Evolutionary conservation across 2,888 invertebrate genomes (phyloP).

Genomic region (Synergus itoensis): DNA sequence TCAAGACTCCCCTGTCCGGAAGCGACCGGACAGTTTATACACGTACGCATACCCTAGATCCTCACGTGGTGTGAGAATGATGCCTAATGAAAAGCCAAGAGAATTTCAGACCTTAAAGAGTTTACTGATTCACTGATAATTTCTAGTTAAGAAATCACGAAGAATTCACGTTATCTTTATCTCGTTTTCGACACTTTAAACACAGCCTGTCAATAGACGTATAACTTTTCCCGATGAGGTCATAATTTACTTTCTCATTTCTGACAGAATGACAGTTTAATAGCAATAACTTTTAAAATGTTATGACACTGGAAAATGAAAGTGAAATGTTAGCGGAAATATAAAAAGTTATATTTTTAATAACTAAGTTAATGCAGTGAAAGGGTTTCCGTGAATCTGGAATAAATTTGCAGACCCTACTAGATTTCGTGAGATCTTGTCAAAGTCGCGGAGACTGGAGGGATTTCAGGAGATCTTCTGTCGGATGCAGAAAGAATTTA

Average conservation of each 20-base stretch:
- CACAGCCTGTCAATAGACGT: background rate
- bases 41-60: background rate
- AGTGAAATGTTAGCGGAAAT: no score
- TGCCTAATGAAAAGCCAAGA: background rate
- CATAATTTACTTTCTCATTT: background rate
- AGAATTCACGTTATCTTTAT: background rate
- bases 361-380: background rate
- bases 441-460: background rate
- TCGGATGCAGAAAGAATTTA: background rate
- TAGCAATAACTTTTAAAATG: no score
- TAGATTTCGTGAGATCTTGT: background rate
- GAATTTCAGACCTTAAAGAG: background rate
- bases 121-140: background rate
- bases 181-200: background rate
- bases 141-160: background rate
- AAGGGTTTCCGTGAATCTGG: background rate
- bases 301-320: no score
- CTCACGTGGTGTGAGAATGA: background rate
- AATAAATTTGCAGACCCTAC: background rate
- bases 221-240: background rate
- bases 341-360: background rate
- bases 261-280: background rate
- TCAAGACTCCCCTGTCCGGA: constrained; percentile 56
- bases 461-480: background rate
- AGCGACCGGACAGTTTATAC: constrained; percentile 49